These are phyloP conservation scores for Bombus confusus DNA, from an alignment of 1,140 invertebrate genomes.

Conservation along the genomic window DNA sequence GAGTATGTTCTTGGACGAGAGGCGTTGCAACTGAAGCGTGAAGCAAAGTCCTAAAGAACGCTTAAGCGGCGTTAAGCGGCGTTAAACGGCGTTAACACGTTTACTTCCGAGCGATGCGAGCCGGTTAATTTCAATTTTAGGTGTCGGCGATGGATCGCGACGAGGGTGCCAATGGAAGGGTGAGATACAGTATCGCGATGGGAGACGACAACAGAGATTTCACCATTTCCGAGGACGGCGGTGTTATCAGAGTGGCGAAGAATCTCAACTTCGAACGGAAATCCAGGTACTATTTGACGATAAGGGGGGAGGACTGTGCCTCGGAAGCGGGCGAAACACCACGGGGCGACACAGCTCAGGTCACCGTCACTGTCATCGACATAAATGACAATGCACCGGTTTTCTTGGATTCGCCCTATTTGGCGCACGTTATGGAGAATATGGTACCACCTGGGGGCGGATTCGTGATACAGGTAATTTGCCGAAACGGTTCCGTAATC, in stretches of 20 bases:
- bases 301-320: slow-evolving; percentile 95
- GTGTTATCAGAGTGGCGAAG: slow-evolving; percentile 93
- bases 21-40: neutral
- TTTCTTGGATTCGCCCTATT: slow-evolving; percentile 95
- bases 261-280: slow-evolving; percentile 96
- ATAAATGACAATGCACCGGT: slow-evolving; percentile 97
- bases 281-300: slow-evolving; percentile 90
- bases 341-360: slow-evolving; percentile 88
- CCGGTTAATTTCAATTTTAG: slow-evolving; percentile 59
- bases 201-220: slow-evolving; percentile 96
- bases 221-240: slow-evolving; percentile 94
- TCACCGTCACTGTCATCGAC: slow-evolving; percentile 90
- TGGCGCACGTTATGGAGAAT: slow-evolving; percentile 96
- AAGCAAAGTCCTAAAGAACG: neutral
- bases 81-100: neutral
- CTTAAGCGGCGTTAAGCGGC: neutral
- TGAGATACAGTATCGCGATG: slow-evolving; percentile 93
- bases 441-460: slow-evolving; percentile 89
- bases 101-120: neutral
- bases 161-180: slow-evolving; percentile 93
- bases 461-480: slow-evolving; percentile 85
- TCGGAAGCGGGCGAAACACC: slow-evolving; percentile 84
- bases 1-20: neutral
- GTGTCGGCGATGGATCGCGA: slow-evolving; percentile 96
- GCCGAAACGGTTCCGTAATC: neutral